Evolutionary conservation across 1,140 invertebrate genomes (phyloP).

Genomic region (Sipha flava): DNA sequence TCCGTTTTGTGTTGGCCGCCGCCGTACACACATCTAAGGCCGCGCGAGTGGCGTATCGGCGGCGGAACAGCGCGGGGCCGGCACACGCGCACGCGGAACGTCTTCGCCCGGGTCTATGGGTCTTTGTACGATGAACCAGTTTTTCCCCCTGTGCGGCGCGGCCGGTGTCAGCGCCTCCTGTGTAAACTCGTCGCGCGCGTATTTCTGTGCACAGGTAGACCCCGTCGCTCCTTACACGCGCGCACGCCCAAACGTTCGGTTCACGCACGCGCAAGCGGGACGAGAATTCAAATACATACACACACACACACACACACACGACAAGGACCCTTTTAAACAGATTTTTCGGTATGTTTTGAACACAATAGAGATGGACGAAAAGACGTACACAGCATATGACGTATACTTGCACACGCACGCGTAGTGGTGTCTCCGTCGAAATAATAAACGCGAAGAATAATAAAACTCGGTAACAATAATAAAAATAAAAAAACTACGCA

Average conservation of each 20-base stretch:
- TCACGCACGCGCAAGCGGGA: neutral
- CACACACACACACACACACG: neutral
- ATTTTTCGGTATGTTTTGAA: neutral
- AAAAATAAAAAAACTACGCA: neutral
- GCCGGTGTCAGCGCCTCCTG: neutral
- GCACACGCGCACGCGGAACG: neutral
- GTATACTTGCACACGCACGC: too few relatives aligned
- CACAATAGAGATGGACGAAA: neutral
- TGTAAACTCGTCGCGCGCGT: too few relatives aligned
- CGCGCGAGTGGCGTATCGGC: neutral
- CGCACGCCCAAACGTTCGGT: neutral
- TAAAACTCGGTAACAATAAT: too few relatives aligned
- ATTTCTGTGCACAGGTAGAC: too few relatives aligned
- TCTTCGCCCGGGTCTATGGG: constrained; percentile 27
- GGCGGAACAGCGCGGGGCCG: neutral
- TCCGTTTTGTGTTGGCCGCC: neutral
- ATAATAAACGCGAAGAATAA: too few relatives aligned
- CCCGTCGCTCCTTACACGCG: neutral
- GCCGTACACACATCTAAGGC: too few relatives aligned
- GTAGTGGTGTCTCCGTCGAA: too few relatives aligned
- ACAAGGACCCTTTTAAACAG: neutral
- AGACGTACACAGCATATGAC: too few relatives aligned
- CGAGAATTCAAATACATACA: neutral
- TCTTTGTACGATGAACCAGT: constrained; percentile 32
- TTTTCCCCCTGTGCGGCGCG: neutral